A percentile compares a stretch with the other conserved stretches of the same genome.
Conservation (phyloP, 1,140 invertebrate genomes). For the Pachypeltis micranthus region DNA sequence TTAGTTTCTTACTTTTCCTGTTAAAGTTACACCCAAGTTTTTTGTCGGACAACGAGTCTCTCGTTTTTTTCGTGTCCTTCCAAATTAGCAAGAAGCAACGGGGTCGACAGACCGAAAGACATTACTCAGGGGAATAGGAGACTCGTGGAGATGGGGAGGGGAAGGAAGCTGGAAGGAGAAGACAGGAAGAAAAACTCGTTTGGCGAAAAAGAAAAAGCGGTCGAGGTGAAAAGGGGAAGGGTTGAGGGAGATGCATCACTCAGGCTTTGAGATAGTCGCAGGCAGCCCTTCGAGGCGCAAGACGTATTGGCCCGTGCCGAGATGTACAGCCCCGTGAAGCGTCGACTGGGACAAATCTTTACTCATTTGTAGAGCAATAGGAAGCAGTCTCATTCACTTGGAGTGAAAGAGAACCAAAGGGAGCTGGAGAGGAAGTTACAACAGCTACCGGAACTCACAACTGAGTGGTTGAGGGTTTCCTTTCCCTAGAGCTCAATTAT, state of each 20-base stretch:
- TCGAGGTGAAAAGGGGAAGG: constrained; percentile 3
- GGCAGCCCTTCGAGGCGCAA: constrained; percentile 1
- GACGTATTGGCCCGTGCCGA: neutral
- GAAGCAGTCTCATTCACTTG: neutral
- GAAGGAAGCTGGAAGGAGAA: neutral
- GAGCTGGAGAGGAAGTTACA: too few species aligned
- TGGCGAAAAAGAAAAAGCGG: neutral
- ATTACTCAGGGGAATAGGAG: neutral
- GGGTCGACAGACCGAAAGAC: neutral
- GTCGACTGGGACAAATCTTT: neutral
- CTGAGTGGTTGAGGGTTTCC: too few species aligned
- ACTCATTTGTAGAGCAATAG: neutral
- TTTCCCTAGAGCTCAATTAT: too few species aligned
- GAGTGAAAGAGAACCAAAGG: neutral
- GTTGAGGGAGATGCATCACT: neutral
- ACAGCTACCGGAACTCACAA: too few species aligned
- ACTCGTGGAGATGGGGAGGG: neutral
- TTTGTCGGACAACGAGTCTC: too few species aligned
- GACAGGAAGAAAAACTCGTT: neutral
- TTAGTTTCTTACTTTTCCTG: too few species aligned
- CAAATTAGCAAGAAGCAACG: neutral
- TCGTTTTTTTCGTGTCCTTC: too few species aligned
- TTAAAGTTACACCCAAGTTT: too few species aligned
- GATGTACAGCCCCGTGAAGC: neutral
- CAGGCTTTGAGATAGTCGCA: constrained; percentile 8